These are phyloP conservation scores for Sanderia malayensis DNA, from an alignment of 30 jellyfish, hydroid and myxozoan species.

Conservation along the genomic window DNA sequence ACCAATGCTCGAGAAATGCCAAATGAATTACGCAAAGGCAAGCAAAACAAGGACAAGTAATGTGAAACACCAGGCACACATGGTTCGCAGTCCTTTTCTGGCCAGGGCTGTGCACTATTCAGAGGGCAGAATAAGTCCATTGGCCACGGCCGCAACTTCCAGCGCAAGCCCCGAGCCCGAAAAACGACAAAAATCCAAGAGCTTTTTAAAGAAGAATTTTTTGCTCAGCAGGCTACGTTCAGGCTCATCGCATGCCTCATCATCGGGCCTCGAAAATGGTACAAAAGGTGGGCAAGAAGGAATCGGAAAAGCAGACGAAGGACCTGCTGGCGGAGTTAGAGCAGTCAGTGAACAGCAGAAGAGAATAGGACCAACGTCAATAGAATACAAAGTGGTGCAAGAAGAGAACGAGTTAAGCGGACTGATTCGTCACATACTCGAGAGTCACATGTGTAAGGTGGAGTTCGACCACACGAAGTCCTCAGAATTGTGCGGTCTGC, in stretches of 20 bases:
- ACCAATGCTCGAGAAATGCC: constrained; percentile 39
- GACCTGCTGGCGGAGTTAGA: background rate
- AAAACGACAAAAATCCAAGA: background rate
- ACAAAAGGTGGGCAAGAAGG: no score
- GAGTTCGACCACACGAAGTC: constrained; percentile 55
- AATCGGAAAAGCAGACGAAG: background rate
- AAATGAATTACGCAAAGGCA: constrained; percentile 27
- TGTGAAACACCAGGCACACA: background rate
- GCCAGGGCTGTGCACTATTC: constrained; percentile 38
- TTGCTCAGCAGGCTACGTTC: constrained; percentile 49
- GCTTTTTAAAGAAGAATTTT: constrained; percentile 21
- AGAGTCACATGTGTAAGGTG: constrained; percentile 42
- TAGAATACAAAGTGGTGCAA: background rate
- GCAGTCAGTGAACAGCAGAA: background rate
- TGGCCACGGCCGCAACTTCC: background rate
- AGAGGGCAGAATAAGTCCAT: constrained; percentile 5
- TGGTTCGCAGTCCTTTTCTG: constrained; percentile 12
- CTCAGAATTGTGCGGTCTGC: constrained; percentile 64
- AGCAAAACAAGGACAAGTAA: background rate
- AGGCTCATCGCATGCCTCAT: constrained; percentile 69
- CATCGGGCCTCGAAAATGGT: background rate
- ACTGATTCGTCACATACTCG: constrained; percentile 40
- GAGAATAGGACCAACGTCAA: background rate
- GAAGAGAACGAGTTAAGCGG: constrained; percentile 36
- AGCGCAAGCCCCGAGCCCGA: background rate